Percentiles rank a stretch among this genome's conserved stretches.
phyloP scores from a whole-genome alignment of 2,888 invertebrate species.

The Asteroscopus sphinx region DNA sequence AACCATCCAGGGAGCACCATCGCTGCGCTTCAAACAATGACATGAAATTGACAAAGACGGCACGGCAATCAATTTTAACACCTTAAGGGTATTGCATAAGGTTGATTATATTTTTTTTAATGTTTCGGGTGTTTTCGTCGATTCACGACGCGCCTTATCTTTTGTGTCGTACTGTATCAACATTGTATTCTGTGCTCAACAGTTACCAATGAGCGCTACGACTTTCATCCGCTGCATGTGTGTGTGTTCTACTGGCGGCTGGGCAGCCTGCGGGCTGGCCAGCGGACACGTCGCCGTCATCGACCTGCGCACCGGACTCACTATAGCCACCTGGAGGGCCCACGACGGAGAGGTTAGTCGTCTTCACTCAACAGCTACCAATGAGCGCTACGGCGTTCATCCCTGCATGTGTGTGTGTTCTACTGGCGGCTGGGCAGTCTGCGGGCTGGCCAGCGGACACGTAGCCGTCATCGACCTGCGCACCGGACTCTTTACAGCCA shows the following conservation, averaged over 20 bases:
- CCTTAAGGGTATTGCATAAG: too few species aligned
- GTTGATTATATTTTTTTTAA: too few species aligned
- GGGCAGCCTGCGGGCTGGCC: constrained; percentile 97
- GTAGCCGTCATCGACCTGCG: constrained; percentile 96
- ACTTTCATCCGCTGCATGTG: constrained; percentile 94
- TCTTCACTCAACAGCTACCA: not conserved
- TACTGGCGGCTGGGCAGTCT: constrained; percentile 95
- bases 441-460: constrained; percentile 97
- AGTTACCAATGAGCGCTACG: constrained; percentile 76
- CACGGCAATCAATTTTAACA: too few species aligned
- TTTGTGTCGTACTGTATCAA: not conserved
- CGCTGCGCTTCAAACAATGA: too few species aligned
- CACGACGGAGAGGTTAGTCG: constrained; percentile 96
- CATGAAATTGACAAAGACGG: too few species aligned
- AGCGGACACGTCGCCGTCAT: constrained; percentile 95
- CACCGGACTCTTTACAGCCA: constrained; percentile 94
- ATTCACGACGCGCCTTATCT: too few species aligned
- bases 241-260: constrained; percentile 94
- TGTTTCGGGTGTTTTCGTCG: too few species aligned
- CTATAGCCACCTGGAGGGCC: constrained; percentile 95
- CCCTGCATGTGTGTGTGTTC: constrained; percentile 94
- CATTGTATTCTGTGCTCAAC: not conserved
- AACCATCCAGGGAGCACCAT: too few species aligned
- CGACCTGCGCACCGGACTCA: constrained; percentile 96
- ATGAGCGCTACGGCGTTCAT: too few species aligned